These are phyloP conservation scores for Doryteuthis pealeii DNA, from an alignment of 1,140 invertebrate genomes.

Conservation along the genomic window DNA sequence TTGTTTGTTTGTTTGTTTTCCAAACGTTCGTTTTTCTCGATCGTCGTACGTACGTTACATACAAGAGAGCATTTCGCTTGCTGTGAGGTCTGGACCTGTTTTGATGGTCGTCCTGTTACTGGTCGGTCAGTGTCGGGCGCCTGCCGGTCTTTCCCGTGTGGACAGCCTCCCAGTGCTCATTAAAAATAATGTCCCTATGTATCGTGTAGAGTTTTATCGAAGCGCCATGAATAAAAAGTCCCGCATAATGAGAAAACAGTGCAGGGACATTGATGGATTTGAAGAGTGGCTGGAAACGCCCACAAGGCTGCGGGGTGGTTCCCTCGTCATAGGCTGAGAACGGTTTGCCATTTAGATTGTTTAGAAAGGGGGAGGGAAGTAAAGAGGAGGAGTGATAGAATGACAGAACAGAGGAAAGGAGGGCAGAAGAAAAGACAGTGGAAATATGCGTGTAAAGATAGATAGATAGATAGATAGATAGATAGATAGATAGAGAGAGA, in stretches of 20 bases:
- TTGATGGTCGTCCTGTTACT: not conserved
- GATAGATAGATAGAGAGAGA: slow-evolving; percentile 1
- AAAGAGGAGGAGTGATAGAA: not conserved
- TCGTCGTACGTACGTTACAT: too few relatives aligned
- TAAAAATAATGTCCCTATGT: not conserved
- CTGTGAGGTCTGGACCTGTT: not conserved
- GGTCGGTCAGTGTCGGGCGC: not conserved
- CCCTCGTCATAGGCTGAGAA: not conserved
- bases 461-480: slow-evolving; percentile 5
- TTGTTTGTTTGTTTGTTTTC: too few relatives aligned
- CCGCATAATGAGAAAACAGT: not conserved
- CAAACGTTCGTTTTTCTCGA: too few relatives aligned
- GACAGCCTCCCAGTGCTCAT: not conserved
- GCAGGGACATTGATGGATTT: not conserved
- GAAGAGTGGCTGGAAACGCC: not conserved
- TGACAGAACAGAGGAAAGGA: not conserved
- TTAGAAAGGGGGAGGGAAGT: not conserved
- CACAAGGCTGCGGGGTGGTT: not conserved
- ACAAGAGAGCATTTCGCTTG: too few relatives aligned
- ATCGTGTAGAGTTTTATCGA: not conserved
- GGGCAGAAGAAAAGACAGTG: not conserved
- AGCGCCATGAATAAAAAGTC: not conserved
- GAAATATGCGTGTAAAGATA: slow-evolving; percentile 11
- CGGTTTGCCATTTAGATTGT: too few relatives aligned
- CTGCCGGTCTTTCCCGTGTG: not conserved